Percentiles rank a stretch among this genome's conserved stretches.
Evolutionary conservation across 2,888 invertebrate genomes (phyloP).

Genomic region (Hipparchia semele): DNA sequence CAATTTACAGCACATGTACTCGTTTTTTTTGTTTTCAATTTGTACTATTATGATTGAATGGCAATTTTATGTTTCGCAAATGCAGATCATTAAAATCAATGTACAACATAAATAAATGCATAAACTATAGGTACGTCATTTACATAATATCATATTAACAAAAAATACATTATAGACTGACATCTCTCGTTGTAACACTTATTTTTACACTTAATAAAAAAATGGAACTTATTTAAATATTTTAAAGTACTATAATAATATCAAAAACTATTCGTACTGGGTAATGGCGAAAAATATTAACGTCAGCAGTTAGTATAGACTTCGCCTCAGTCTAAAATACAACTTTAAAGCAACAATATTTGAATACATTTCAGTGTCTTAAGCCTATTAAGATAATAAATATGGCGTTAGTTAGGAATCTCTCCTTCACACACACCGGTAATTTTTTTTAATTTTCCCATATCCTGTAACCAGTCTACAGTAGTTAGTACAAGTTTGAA

Average conservation of each 20-base stretch:
- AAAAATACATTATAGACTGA: not conserved
- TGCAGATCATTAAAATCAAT: conserved; percentile 4
- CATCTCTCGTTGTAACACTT: not conserved
- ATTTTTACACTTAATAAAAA: conserved; percentile 6
- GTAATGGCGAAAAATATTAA: not conserved
- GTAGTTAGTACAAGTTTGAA: no score
- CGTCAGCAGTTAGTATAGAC: not conserved
- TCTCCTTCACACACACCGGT: not conserved
- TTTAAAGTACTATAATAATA: conserved; percentile 9
- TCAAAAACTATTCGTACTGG: not conserved
- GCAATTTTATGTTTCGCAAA: not conserved
- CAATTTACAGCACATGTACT: not conserved
- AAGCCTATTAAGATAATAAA: not conserved
- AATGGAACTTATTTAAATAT: not conserved
- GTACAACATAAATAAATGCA: conserved; percentile 4
- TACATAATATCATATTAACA: not conserved
- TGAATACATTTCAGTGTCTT: conserved; percentile 1
- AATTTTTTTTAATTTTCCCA: not conserved
- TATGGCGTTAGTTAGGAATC: not conserved
- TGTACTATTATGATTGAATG: not conserved
- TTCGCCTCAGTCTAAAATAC: conserved; percentile 1
- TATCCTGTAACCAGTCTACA: no score
- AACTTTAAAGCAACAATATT: conserved; percentile 17
- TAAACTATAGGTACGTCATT: not conserved
- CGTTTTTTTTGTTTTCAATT: not conserved